Percentiles rank a stretch among this genome's conserved stretches.
Evolutionary conservation across 2,888 invertebrate genomes (phyloP).

Genomic region (Chloroclysta siterata): DNA sequence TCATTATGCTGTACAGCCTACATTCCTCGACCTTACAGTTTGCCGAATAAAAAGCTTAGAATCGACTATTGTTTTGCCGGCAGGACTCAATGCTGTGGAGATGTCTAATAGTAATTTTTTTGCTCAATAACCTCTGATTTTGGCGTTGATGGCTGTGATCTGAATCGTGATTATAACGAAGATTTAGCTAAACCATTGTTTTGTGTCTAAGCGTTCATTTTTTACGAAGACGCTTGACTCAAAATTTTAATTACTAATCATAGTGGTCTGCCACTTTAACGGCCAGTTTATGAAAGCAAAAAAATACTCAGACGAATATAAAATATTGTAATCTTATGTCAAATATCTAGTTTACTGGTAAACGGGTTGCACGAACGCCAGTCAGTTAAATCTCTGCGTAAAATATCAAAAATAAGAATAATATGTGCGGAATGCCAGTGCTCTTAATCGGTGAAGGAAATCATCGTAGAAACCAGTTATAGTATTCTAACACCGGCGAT

Average conservation of each 20-base stretch:
- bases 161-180: slow-evolving; percentile 33
- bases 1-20: slow-evolving; percentile 82
- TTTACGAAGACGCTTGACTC: background rate
- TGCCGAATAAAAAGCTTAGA: slow-evolving; percentile 69
- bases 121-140: slow-evolving; percentile 34
- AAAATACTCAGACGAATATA: too few species aligned
- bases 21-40: slow-evolving; percentile 74
- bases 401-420: too few species aligned
- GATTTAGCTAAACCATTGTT: slow-evolving; percentile 15
- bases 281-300: too few species aligned
- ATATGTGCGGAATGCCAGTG: too few species aligned
- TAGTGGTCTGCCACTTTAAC: background rate
- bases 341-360: too few species aligned
- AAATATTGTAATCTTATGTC: too few species aligned
- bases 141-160: slow-evolving; percentile 35
- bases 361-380: too few species aligned
- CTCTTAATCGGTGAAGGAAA: too few species aligned
- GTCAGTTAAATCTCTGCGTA: too few species aligned
- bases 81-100: slow-evolving; percentile 43
- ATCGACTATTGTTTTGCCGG: slow-evolving; percentile 68
- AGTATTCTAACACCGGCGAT: too few species aligned
- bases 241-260: background rate
- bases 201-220: slow-evolving; percentile 23
- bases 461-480: too few species aligned
- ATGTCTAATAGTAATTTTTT: slow-evolving; percentile 39